Evolutionary conservation across 1,140 invertebrate species (phyloP), one percentile per base, ranked within the genome.

Genomic region (Neotoxoptera formosana): DNA sequence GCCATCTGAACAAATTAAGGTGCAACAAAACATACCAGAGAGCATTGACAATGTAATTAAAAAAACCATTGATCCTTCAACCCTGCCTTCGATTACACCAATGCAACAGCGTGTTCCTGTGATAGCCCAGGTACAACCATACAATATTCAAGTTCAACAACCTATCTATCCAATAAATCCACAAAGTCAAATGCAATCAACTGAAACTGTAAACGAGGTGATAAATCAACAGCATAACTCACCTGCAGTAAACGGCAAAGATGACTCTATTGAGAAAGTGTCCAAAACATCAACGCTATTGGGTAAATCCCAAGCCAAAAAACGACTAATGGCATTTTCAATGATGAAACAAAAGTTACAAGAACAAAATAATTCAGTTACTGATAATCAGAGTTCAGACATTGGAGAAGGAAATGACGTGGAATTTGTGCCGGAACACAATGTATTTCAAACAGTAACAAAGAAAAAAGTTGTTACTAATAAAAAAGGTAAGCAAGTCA

Each of bases 281-380:
- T 67, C 53, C 7, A 94, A 94, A 91, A 47, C 41, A 23, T 88
- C 90, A 53, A 87, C 88, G 0, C 93, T 94, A 6, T 93, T 95
- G n/a, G 95, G 95, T n/a, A 94, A 94, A 93, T 93, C 93, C 36
- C 95, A 95, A 93, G 95, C 95, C 1, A 95, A 95, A 94, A 95
- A 95, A 94, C 94, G 95, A 21, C 93, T 95, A 2, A 94, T 95
- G 76, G 95, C 95, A 11, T 95, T 95, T 94, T 95, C 95, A 36
- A 94, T 94, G 91, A 94, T 95, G 23, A 95, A 95, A 92, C 91
- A 94, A 87, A 94, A 94, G 36, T 36, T 91, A 45, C 94, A 93
- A 48, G 92, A 93, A 86, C 93, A 94, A 89, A 94, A 87, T 84
- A 67, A 56, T 53, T 91, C 84, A 30, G 91, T 48, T 47, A 94